Evolutionary conservation across 2,888 invertebrate genomes (phyloP).

Genomic region (Galerucella pusilla): DNA sequence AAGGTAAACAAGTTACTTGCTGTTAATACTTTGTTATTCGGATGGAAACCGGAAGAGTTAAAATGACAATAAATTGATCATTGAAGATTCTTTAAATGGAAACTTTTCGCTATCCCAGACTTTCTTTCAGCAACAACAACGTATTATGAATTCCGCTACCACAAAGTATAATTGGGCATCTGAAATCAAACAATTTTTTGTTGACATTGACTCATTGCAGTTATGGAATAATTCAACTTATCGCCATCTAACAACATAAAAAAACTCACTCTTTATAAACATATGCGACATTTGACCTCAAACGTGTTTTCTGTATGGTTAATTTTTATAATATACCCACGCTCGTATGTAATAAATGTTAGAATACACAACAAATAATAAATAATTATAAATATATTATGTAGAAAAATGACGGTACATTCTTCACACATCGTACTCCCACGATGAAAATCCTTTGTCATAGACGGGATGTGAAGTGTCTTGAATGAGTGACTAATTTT

Average conservation of each 20-base stretch:
- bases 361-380: conserved; percentile 1
- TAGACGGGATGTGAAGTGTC: not conserved
- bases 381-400: not conserved
- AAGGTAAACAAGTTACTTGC: too few relatives aligned
- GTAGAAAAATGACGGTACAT: not conserved
- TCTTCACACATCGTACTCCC: not conserved
- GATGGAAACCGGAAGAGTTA: too few relatives aligned
- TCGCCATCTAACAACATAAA: not conserved
- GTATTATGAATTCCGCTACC: too few relatives aligned
- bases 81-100: too few relatives aligned
- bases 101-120: too few relatives aligned
- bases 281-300: not conserved
- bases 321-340: not conserved
- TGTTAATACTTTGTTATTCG: too few relatives aligned
- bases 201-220: too few relatives aligned
- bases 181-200: too few relatives aligned
- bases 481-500: not conserved
- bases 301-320: not conserved
- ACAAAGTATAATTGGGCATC: too few relatives aligned
- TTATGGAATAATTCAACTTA: too few relatives aligned
- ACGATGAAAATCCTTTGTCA: not conserved
- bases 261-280: not conserved
- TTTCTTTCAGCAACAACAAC: too few relatives aligned
- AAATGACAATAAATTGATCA: too few relatives aligned
- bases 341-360: not conserved